phyloP scores from a whole-genome alignment of 2,888 invertebrate species.

The Leptinotarsa tumamoca region DNA sequence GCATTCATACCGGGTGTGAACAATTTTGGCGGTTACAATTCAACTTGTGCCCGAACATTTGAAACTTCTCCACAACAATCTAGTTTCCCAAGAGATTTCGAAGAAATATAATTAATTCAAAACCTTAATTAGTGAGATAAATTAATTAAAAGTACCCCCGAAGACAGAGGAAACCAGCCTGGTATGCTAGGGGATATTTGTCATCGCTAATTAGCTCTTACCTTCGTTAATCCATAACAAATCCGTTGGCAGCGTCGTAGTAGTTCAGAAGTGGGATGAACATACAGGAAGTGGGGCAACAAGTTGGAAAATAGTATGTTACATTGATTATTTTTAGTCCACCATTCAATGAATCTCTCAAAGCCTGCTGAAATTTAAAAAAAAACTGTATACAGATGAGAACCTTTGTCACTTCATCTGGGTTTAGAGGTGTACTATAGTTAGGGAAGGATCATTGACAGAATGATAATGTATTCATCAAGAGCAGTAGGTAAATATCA shows the following conservation, averaged over 20 bases:
- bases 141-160: constrained; percentile 42
- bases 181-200: constrained; percentile 44
- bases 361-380: no score
- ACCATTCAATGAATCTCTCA: no score
- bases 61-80: neutral
- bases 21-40: neutral
- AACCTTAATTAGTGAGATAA: constrained; percentile 44
- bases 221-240: constrained; percentile 45
- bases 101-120: constrained; percentile 42
- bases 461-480: no score
- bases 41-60: no score
- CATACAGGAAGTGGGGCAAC: neutral
- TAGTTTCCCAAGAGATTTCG: constrained; percentile 1
- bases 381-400: no score
- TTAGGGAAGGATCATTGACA: no score
- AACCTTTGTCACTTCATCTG: no score
- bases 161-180: constrained; percentile 41
- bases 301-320: neutral
- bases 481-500: no score
- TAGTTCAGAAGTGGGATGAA: constrained; percentile 3
- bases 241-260: constrained; percentile 24
- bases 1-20: neutral
- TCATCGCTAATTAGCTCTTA: constrained; percentile 46
- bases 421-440: no score
- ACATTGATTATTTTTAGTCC: no score